Evolutionary conservation across 1,140 invertebrate species (phyloP).

Genomic region (Nautilus pompilius): DNA sequence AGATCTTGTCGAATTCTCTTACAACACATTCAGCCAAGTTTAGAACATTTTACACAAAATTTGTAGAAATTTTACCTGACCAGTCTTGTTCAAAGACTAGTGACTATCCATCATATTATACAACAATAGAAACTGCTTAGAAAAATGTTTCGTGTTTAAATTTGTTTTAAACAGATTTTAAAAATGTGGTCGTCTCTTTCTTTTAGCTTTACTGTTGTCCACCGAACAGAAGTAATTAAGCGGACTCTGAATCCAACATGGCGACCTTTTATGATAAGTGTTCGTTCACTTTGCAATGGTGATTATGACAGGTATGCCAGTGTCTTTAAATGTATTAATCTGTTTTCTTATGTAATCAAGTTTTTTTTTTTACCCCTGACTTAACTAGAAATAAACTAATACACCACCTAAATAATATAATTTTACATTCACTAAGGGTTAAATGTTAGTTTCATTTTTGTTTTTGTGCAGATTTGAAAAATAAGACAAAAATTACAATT

Average conservation of each 20-base stretch:
- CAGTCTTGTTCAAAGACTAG: background rate
- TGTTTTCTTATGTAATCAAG: background rate
- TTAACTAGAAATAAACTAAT: too few relatives aligned
- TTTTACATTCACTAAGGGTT: too few relatives aligned
- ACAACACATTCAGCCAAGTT: background rate
- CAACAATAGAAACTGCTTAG: too few relatives aligned
- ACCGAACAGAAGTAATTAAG: slow-evolving; percentile 61
- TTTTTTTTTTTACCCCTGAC: background rate
- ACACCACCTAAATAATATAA: too few relatives aligned
- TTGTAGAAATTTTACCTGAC: background rate
- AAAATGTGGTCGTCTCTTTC: slow-evolving; percentile 1
- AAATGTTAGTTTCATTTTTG: too few relatives aligned
- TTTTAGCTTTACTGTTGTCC: slow-evolving; percentile 57
- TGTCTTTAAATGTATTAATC: background rate
- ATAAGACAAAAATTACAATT: too few relatives aligned
- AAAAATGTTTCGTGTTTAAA: too few relatives aligned
- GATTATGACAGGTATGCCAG: slow-evolving; percentile 61
- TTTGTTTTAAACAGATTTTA: background rate
- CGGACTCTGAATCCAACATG: slow-evolving; percentile 62
- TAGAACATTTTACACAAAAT: background rate
- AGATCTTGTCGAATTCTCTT: too few relatives aligned
- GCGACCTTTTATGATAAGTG: slow-evolving; percentile 60
- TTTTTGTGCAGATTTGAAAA: too few relatives aligned
- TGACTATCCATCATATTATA: too few relatives aligned
- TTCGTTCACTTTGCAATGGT: slow-evolving; percentile 62